These are phyloP conservation scores for Pipra filicauda DNA, from an alignment of 2,113 vertebrate genomes.

Conservation along the genomic window DNA sequence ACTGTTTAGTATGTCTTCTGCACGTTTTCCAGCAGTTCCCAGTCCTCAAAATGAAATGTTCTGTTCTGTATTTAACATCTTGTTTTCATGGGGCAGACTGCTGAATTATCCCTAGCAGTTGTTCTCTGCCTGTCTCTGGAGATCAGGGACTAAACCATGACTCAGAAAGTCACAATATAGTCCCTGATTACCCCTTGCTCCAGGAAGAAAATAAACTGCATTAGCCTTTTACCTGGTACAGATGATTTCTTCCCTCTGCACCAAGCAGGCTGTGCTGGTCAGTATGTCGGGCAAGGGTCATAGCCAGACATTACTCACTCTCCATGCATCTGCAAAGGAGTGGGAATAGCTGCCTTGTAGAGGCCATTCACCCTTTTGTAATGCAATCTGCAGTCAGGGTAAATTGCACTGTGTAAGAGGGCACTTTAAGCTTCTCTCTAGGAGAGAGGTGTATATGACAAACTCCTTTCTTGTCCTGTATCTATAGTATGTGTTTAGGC, in stretches of 20 bases:
- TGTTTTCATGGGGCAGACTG: neutral
- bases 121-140: neutral
- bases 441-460: conserved; percentile 4
- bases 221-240: conserved; percentile 66
- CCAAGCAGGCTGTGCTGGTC: conserved; percentile 60
- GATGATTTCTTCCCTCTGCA: conserved; percentile 59
- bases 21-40: neutral
- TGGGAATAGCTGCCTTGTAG: conserved; percentile 59
- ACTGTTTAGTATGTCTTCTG: neutral
- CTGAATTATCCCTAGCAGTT: neutral
- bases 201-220: conserved; percentile 66
- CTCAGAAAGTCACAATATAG: conserved; percentile 42
- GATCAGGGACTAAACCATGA: conserved; percentile 33
- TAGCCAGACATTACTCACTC: conserved; percentile 60
- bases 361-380: conserved; percentile 52
- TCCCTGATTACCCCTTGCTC: conserved; percentile 60
- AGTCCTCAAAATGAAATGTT: neutral
- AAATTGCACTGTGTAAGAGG: conserved; percentile 43
- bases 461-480: conserved; percentile 10
- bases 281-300: conserved; percentile 50
- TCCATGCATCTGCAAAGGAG: conserved; percentile 39
- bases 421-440: conserved; percentile 28
- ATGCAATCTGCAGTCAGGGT: conserved; percentile 52
- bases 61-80: neutral
- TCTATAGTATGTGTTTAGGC: conserved; percentile 12